phyloP scores from a whole-genome alignment of 1,140 invertebrate species.

The Drosophila biarmipes region DNA sequence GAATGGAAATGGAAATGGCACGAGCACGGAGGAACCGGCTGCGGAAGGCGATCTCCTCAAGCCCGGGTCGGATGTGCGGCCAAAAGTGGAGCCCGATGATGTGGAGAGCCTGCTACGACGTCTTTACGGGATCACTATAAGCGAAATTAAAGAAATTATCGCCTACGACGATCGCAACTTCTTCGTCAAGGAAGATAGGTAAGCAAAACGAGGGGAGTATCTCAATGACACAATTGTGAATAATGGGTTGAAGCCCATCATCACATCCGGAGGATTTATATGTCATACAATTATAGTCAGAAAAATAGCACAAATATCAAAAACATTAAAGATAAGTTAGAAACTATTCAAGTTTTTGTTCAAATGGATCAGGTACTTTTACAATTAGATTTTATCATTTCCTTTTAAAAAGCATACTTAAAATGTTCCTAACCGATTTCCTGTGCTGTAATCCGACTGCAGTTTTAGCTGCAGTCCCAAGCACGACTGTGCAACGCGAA shows the following conservation, averaged over 20 bases:
- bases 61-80: conserved; percentile 88
- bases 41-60: conserved; percentile 75
- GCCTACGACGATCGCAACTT: conserved; percentile 94
- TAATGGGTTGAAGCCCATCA: neutral
- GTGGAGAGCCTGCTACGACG: conserved; percentile 86
- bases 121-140: conserved; percentile 89
- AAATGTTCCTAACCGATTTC: too few relatives aligned
- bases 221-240: neutral
- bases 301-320: neutral
- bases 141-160: conserved; percentile 88
- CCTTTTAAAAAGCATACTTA: neutral
- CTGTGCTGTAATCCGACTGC: neutral
- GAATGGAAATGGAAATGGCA: conserved; percentile 49
- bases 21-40: neutral
- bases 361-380: neutral
- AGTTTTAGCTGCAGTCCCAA: neutral
- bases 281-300: conserved; percentile 9
- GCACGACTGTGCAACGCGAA: conserved; percentile 20
- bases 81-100: conserved; percentile 86
- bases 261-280: conserved; percentile 26
- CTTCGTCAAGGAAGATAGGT: conserved; percentile 84
- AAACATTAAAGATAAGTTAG: neutral
- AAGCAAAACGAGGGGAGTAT: conserved; percentile 23
- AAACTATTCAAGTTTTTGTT: neutral
- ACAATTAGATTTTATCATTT: neutral